Conservation (phyloP, 2,113 vertebrate genomes). For the Ochotona princeps region DNA sequence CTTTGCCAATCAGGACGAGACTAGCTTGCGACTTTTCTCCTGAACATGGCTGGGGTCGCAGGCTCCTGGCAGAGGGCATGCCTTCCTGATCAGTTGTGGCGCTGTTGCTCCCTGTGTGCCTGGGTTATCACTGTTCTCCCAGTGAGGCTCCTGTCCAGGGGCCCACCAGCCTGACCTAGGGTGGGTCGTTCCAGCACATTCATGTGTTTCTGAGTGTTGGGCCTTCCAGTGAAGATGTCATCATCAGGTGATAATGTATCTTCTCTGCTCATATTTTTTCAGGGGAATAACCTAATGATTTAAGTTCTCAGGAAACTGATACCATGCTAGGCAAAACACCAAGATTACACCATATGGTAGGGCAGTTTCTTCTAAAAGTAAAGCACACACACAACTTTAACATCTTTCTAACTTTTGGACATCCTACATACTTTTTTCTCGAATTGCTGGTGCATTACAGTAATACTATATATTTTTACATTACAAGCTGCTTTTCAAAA, state of each 20-base stretch:
- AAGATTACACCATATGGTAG: slow-evolving; percentile 62
- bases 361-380: slow-evolving; percentile 24
- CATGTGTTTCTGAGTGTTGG: slow-evolving; percentile 54
- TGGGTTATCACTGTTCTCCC: slow-evolving; percentile 49
- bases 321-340: slow-evolving; percentile 55
- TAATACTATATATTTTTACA: slow-evolving; percentile 66
- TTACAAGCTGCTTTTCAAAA: slow-evolving; percentile 70
- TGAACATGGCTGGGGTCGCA: slow-evolving; percentile 81
- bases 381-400: neutral
- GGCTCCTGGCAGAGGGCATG: slow-evolving; percentile 72
- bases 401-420: slow-evolving; percentile 38
- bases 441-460: slow-evolving; percentile 55
- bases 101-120: neutral
- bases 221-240: slow-evolving; percentile 51
- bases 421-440: slow-evolving; percentile 57
- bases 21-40: slow-evolving; percentile 76
- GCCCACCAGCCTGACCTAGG: neutral
- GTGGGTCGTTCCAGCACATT: neutral
- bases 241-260: slow-evolving; percentile 15
- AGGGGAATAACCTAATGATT: slow-evolving; percentile 41
- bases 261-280: slow-evolving; percentile 4
- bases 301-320: slow-evolving; percentile 58
- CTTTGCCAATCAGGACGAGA: slow-evolving; percentile 73
- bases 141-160: neutral
- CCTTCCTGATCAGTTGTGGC: slow-evolving; percentile 65